Evolutionary conservation across 2,888 invertebrate genomes (phyloP).

Genomic region (Cryptocheilus praepositus): DNA sequence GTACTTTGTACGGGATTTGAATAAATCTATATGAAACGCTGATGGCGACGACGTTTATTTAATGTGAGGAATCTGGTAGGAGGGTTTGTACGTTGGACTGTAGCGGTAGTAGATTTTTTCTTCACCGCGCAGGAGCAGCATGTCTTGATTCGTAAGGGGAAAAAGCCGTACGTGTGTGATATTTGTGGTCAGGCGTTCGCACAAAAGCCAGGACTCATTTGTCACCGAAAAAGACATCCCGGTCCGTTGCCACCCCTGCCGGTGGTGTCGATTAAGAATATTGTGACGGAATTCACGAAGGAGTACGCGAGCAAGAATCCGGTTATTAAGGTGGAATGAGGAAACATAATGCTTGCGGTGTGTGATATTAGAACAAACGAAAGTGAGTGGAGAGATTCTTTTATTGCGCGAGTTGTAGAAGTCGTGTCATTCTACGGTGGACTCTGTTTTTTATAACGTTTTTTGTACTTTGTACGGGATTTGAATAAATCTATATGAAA

Average conservation of each 20-base stretch:
- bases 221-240: constrained; percentile 61
- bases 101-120: too few relatives aligned
- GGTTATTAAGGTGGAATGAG: constrained; percentile 44
- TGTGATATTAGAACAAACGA: background rate
- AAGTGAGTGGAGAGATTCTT: background rate
- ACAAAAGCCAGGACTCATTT: constrained; percentile 62
- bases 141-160: constrained; percentile 62
- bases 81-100: too few relatives aligned
- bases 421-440: too few relatives aligned
- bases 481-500: constrained; percentile 9
- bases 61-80: too few relatives aligned
- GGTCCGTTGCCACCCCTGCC: constrained; percentile 61
- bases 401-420: background rate
- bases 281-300: constrained; percentile 58
- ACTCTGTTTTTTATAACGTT: constrained; percentile 13
- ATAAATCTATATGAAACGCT: too few relatives aligned
- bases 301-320: constrained; percentile 53
- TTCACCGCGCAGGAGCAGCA: constrained; percentile 62
- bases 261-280: constrained; percentile 57
- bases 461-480: constrained; percentile 17
- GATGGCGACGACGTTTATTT: too few relatives aligned
- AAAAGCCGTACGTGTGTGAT: constrained; percentile 61
- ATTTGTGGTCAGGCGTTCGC: constrained; percentile 63
- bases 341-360: background rate
- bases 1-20: too few relatives aligned